Conservation (phyloP, 1,140 invertebrate species). For the Bombus fervidus region DNA sequence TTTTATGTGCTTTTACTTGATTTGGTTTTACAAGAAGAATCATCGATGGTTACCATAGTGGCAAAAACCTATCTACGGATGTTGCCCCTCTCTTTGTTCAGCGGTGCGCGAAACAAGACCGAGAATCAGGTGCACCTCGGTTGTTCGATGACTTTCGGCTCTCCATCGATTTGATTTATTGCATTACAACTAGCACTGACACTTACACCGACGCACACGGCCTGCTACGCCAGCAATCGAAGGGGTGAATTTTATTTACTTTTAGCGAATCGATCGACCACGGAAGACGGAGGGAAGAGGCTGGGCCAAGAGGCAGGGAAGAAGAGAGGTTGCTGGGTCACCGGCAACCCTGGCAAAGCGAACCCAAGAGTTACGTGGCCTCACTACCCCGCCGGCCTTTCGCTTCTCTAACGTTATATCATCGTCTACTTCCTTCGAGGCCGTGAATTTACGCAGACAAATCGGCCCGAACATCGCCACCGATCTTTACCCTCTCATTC, state of each 20-base stretch:
- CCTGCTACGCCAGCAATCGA: slow-evolving; percentile 25
- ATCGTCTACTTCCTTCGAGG: slow-evolving; percentile 60
- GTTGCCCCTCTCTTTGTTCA: background rate
- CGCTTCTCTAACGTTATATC: slow-evolving; percentile 63
- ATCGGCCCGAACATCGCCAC: slow-evolving; percentile 57
- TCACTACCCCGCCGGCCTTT: slow-evolving; percentile 45
- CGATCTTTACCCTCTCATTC: slow-evolving; percentile 33
- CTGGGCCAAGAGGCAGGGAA: background rate
- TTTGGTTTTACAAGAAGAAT: background rate
- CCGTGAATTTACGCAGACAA: slow-evolving; percentile 67
- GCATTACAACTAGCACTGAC: slow-evolving; percentile 63
- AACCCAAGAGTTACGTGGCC: slow-evolving; percentile 56
- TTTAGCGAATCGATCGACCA: slow-evolving; percentile 77
- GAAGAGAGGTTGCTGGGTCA: slow-evolving; percentile 39
- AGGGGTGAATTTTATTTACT: slow-evolving; percentile 77
- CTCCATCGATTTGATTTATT: slow-evolving; percentile 63
- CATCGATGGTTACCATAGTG: background rate
- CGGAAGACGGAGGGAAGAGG: slow-evolving; percentile 7
- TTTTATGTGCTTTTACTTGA: background rate
- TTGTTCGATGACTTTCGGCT: slow-evolving; percentile 60
- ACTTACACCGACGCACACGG: slow-evolving; percentile 48
- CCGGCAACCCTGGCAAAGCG: slow-evolving; percentile 44
- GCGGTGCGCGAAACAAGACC: slow-evolving; percentile 10
- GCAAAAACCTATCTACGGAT: background rate
- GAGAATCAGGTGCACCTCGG: slow-evolving; percentile 36